Evolutionary conservation across 2,797 vertebrate species (phyloP).

Genomic region (Lophotriccus pileatus): DNA sequence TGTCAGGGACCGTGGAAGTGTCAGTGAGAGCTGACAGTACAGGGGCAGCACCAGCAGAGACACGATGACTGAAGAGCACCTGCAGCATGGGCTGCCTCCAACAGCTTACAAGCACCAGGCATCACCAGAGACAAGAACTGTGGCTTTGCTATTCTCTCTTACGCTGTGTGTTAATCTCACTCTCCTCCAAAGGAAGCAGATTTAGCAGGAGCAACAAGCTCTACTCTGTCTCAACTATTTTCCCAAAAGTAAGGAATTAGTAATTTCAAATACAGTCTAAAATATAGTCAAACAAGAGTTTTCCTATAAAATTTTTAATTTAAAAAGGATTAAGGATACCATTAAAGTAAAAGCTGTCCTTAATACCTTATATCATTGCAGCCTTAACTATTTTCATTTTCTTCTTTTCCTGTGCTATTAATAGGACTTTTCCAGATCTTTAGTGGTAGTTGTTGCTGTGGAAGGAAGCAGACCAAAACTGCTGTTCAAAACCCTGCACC

Average conservation of each 20-base stretch:
- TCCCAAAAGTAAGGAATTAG: background rate
- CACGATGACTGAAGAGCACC: fast-evolving
- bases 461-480: background rate
- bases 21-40: fast-evolving
- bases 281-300: background rate
- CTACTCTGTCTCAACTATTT: background rate
- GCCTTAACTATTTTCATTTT: background rate
- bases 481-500: background rate
- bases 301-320: background rate
- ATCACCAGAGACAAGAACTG: background rate
- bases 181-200: background rate
- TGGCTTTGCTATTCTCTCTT: background rate
- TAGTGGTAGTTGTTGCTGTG: background rate
- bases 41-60: fast-evolving
- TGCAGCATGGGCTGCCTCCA: fast-evolving
- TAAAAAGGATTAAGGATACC: background rate
- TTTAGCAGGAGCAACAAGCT: background rate
- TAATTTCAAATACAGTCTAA: background rate
- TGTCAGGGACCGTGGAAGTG: fast-evolving
- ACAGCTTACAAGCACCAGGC: background rate
- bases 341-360: background rate
- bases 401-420: background rate
- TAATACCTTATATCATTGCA: background rate
- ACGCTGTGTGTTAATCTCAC: fast-evolving
- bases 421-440: background rate